These are phyloP conservation scores for Sylvietta virens DNA, from an alignment of 2,113 vertebrate species.

Conservation along the genomic window DNA sequence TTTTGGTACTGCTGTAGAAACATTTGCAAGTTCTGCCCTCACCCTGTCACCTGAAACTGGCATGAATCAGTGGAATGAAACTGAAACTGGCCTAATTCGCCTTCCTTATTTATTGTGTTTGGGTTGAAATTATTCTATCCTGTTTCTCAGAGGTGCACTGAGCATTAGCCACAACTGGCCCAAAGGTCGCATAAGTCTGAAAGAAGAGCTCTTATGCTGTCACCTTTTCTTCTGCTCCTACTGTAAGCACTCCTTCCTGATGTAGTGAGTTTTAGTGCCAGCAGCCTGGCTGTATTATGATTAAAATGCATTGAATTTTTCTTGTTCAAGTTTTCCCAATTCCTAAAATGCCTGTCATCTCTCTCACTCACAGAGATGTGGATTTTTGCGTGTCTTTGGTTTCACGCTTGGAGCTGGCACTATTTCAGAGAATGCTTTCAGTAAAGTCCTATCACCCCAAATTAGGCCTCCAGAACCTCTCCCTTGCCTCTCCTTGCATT, in stretches of 20 bases:
- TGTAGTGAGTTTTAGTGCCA: background rate
- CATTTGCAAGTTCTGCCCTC: background rate
- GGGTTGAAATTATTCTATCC: background rate
- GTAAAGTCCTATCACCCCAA: background rate
- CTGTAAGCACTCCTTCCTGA: background rate
- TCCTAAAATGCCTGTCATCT: background rate
- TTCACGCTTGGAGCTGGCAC: background rate
- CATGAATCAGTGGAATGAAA: background rate
- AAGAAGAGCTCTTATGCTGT: background rate
- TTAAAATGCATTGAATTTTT: background rate
- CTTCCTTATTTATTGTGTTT: background rate
- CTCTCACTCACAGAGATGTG: background rate
- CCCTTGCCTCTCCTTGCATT: background rate
- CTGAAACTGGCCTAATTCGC: background rate
- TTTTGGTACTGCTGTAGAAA: background rate
- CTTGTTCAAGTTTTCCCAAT: background rate
- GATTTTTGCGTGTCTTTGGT: background rate
- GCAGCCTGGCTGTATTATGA: background rate
- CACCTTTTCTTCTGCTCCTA: background rate
- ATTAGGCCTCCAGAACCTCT: background rate
- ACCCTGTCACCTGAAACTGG: background rate
- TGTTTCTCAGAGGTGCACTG: background rate
- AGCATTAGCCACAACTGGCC: background rate
- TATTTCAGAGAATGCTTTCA: background rate
- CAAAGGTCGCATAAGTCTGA: background rate